Base-by-base conservation (phyloP, 2,888 invertebrate species). In the Hirudinaria manillensis region DNA sequence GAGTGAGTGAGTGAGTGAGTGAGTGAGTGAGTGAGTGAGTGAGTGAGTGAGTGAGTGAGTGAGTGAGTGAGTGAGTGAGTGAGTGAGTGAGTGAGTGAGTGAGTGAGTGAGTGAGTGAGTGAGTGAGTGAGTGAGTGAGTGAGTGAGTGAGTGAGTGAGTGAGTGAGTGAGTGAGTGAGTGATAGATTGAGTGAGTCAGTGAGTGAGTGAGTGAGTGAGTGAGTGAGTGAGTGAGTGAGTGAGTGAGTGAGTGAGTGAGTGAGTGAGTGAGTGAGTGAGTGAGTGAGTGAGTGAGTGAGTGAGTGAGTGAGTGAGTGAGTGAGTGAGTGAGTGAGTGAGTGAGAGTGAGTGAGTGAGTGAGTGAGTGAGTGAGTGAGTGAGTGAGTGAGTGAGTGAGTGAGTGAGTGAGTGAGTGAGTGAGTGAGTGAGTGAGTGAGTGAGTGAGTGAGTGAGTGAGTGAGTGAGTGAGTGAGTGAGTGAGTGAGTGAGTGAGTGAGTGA, bases 11-110 rank as follows among this genome's bases (percentile, higher is more conserved):
- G 29, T 29, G 61, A 53, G 70, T 32, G 56, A 75, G 55, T 55
- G 70, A 75, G 70, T 72, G 75, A 75, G 70, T 72, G 70, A 75
- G 70, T 72, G 75, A 75, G 70, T 72, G 74, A 74, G 70, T 72
- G 74, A 74, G 70, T 72, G 74, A 74, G 70, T 72, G 74, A 74
- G 70, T 72, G 74, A 74, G 70, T 72, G 74, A 74, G 70, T 72
- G 74, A 67, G 34, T 29, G 67, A 67, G 34, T 29, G 67, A 67
- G 34, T 29, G 67, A 67, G 34, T 29, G 67, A 67, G 34, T 29
- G 67, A 67, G 34, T 29, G 67, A 67, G 34, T 29, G 67, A 67
- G 34, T 29, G 67, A 67, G 34, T 29, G 67, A 67, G 34, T 29
- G 67, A 29, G 27, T n/a, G 45, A 2, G 45, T 7, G 36, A 61